A percentile compares a stretch with the other conserved stretches of the same genome.
phyloP scores from a whole-genome alignment of 2,888 invertebrate genomes.

The Pristionchus maxplancki region DNA sequence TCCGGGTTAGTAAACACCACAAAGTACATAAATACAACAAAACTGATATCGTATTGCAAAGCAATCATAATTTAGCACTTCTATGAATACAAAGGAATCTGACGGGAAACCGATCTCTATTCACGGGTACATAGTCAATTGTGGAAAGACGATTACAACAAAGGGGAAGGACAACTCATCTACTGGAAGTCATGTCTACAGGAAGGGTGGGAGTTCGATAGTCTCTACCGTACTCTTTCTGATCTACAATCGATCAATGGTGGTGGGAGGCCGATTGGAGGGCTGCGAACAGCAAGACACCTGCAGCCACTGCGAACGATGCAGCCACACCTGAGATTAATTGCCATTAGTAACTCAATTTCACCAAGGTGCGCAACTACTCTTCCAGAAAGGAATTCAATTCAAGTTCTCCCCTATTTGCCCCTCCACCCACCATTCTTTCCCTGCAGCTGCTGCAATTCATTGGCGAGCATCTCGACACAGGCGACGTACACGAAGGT shows the following conservation, averaged over 20 bases:
- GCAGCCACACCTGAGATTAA: constrained; percentile 37
- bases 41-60: constrained; percentile 27
- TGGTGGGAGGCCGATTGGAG: constrained; percentile 33
- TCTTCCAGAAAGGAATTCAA: not conserved
- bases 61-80: constrained; percentile 24
- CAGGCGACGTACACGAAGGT: constrained; percentile 76
- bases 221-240: not conserved
- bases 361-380: too few species aligned
- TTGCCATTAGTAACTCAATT: too few species aligned
- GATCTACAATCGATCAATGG: constrained; percentile 48
- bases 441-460: constrained; percentile 45
- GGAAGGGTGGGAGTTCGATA: not conserved
- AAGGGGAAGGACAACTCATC: not conserved
- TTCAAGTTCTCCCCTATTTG: too few species aligned
- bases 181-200: not conserved
- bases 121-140: constrained; percentile 13
- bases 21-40: constrained; percentile 29
- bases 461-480: constrained; percentile 69
- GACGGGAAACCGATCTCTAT: not conserved
- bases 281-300: constrained; percentile 40
- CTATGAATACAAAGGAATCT: not conserved
- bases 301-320: constrained; percentile 37
- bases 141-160: constrained; percentile 15
- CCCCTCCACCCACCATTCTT: constrained; percentile 2
- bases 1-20: constrained; percentile 31